Evolutionary conservation across 23 tunicate genomes (phyloP).

Genomic region (Trididemnum clinides): DNA sequence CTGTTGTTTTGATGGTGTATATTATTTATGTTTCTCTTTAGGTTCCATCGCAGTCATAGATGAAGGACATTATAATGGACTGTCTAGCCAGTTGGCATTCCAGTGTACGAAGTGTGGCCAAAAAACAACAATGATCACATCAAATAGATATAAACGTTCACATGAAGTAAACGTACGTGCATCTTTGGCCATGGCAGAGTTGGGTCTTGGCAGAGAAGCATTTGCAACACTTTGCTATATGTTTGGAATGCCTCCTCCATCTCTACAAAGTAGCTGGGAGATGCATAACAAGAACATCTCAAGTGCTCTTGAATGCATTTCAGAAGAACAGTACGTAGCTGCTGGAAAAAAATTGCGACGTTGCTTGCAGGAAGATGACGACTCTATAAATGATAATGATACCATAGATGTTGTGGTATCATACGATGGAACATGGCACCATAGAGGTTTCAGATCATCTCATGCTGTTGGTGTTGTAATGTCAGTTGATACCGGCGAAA

Average conservation of each 20-base stretch:
- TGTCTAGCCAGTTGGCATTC: too few species aligned
- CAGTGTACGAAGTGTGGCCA: too few species aligned
- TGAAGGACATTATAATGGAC: too few species aligned
- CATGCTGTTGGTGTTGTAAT: constrained; percentile 32
- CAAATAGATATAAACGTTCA: too few species aligned
- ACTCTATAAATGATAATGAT: not conserved
- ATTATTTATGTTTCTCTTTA: too few species aligned
- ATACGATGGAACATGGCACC: constrained; percentile 32
- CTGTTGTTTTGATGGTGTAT: too few species aligned
- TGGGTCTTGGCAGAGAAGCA: too few species aligned
- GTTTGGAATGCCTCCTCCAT: constrained; percentile 40
- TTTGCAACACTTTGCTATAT: too few species aligned
- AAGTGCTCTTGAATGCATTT: not conserved
- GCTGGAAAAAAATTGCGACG: constrained; percentile 6
- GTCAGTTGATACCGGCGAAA: constrained; percentile 25
- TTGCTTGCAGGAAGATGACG: not conserved
- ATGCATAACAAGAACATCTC: constrained; percentile 9
- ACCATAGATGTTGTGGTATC: constrained; percentile 10
- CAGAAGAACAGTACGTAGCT: not conserved
- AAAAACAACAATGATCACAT: too few species aligned
- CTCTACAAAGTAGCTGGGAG: constrained; percentile 3
- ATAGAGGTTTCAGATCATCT: constrained; percentile 15
- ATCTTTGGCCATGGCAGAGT: too few species aligned
- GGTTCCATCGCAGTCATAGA: too few species aligned
- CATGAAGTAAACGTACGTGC: too few species aligned